Evolutionary conservation across 2,888 invertebrate species (phyloP), one percentile per base, ranked within the genome.

Genomic region (Hedya salicella): DNA sequence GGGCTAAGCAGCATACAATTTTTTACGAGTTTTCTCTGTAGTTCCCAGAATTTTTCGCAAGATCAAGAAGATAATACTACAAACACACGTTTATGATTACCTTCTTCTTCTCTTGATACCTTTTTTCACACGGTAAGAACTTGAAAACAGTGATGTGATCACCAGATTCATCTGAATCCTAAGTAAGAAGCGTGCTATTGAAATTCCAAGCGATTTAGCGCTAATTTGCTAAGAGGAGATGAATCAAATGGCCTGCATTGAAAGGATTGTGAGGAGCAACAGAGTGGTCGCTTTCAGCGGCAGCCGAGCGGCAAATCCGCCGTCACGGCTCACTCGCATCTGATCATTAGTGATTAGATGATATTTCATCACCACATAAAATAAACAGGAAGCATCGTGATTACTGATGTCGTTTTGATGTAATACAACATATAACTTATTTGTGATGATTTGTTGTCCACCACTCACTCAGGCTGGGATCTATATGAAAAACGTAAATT

Each of bases 271-370:
- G n/a, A n/a, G n/a, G 8, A 36, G 14, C 8, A 44, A 21, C 30
- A 13, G n/a, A n/a, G 14, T 52, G 13, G 48, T 56, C 17, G 49
- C 49, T 49, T 56, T 63, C 56, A 39, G 56, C 25, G 48, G 56
- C 56, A 56, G 30, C 56, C 17, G 40, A 56, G 56, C 63, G 63
- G 48, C 17, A 63, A 63, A 63, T 40, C 25, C n/a, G 9, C 9
- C 54, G 40, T 49, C 56, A 63, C 56, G 56, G 21, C 14, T 25
- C 40, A 54, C 46, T 59, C 59, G 39, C 21, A 44, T 25, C 25
- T 25, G 44, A 17, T 21, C 11, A n/a, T 6, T 48, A n/a, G 48
- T 21, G 44, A 17, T 21, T 21, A 21, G 4, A 48, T 6, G 9
- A 21, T 21, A 11, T 21, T 21, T n/a, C 48, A 48, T 21, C 48